Percentiles rank a stretch among this genome's conserved stretches.
These are phyloP conservation scores for Drosophila azteca DNA, from an alignment of 1,140 invertebrate genomes.

Conservation along the genomic window DNA sequence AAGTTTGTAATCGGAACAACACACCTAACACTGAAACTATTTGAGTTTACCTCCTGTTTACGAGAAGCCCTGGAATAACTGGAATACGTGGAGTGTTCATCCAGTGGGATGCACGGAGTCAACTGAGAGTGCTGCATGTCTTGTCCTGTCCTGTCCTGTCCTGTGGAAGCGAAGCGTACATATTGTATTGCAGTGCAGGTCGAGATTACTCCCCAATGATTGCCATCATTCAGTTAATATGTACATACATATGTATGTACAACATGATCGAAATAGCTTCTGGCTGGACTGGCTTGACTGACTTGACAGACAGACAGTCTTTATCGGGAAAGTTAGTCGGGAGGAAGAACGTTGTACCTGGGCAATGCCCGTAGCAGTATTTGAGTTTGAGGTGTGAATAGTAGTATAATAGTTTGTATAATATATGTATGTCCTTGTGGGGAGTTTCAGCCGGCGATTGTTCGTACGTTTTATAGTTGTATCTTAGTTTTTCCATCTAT, in stretches of 20 bases:
- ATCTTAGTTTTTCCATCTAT: conserved; percentile 37
- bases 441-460: conserved; percentile 59
- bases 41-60: conserved; percentile 37
- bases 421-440: conserved; percentile 33
- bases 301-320: conserved; percentile 20
- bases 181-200: too few relatives aligned
- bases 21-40: conserved; percentile 53
- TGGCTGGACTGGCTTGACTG: conserved; percentile 13
- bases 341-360: conserved; percentile 62
- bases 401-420: conserved; percentile 14
- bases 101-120: conserved; percentile 2
- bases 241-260: conserved; percentile 16
- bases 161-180: conserved; percentile 8
- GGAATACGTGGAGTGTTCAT: not conserved
- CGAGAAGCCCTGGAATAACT: conserved; percentile 33
- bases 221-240: not conserved
- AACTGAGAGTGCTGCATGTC: conserved; percentile 5
- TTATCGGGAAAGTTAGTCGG: conserved; percentile 17
- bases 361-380: conserved; percentile 6
- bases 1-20: conserved; percentile 57
- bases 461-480: conserved; percentile 68
- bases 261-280: conserved; percentile 5
- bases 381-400: conserved; percentile 13
- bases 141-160: conserved; percentile 5
- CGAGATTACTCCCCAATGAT: too few relatives aligned